Evolutionary conservation across 23 tunicate species (phyloP).

Genomic region (Phallusia fumigata): DNA sequence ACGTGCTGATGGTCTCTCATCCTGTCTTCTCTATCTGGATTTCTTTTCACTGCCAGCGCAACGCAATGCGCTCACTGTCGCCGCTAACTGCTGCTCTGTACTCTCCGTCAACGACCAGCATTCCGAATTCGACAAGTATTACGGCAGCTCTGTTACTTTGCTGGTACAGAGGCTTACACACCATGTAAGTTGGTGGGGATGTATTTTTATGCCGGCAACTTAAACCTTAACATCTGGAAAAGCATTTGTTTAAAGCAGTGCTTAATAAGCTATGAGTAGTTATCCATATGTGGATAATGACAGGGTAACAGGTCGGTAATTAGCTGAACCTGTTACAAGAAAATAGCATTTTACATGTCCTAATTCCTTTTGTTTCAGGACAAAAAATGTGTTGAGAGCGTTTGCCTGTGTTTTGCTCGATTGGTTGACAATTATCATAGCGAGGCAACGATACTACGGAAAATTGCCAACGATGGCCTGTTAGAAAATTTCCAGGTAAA

Average conservation of each 20-base stretch:
- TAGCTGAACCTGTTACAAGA: no score
- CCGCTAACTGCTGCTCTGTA: constrained; percentile 85
- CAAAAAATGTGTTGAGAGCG: constrained; percentile 85
- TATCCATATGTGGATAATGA: no score
- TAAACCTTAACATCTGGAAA: no score
- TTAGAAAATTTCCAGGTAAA: constrained; percentile 70
- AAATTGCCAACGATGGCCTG: constrained; percentile 50
- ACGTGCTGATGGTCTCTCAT: constrained; percentile 66
- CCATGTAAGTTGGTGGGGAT: constrained; percentile 45
- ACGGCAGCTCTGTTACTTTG: constrained; percentile 51
- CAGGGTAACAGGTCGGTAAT: no score
- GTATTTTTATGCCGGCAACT: no score
- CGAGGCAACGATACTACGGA: constrained; percentile 41
- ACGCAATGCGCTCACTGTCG: constrained; percentile 76
- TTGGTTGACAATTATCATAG: constrained; percentile 69
- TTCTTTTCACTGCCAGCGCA: constrained; percentile 95
- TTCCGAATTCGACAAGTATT: constrained; percentile 58
- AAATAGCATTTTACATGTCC: no score
- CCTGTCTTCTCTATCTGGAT: constrained; percentile 81
- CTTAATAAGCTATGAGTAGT: no score
- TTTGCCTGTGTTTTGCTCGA: constrained; percentile 84
- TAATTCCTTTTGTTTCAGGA: constrained; percentile 37
- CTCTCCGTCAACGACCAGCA: constrained; percentile 37
- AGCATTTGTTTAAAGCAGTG: no score
- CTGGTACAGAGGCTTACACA: constrained; percentile 62